These are phyloP conservation scores for Pseudochaenichthys georgianus DNA, from an alignment of 2,797 vertebrate genomes.

Conservation along the genomic window DNA sequence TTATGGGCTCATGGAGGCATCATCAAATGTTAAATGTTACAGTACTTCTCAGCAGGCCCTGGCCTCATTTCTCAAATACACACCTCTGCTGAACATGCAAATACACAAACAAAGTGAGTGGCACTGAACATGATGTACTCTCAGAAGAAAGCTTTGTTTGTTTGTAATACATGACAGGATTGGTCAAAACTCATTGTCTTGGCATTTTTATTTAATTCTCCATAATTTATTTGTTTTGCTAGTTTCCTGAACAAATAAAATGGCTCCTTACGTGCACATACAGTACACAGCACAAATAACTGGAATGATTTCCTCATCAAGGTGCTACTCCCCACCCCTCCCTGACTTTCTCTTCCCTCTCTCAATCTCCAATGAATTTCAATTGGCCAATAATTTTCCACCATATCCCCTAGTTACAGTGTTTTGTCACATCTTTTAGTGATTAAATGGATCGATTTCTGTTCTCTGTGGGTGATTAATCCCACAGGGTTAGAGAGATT, in stretches of 20 bases:
- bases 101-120: constrained; percentile 32
- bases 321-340: constrained; percentile 5
- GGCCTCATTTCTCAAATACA: constrained; percentile 52
- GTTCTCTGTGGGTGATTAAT: constrained; percentile 81
- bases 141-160: constrained; percentile 5
- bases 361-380: constrained; percentile 66
- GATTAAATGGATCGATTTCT: constrained; percentile 84
- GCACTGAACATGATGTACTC: constrained; percentile 36
- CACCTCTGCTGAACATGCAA: constrained; percentile 30
- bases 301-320: constrained; percentile 68
- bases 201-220: constrained; percentile 25
- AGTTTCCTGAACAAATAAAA: constrained; percentile 54
- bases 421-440: constrained; percentile 79
- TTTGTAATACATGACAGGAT: constrained; percentile 31
- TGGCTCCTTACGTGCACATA: constrained; percentile 26
- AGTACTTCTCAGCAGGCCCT: constrained; percentile 51
- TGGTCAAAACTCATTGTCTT: constrained; percentile 37
- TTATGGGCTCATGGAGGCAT: constrained; percentile 78
- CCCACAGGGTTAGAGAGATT: constrained; percentile 79
- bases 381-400: constrained; percentile 79
- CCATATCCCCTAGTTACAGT: constrained; percentile 65
- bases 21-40: constrained; percentile 75
- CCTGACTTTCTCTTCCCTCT: constrained; percentile 15
- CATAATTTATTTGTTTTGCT: constrained; percentile 50
- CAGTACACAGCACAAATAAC: constrained; percentile 39